Percentiles rank a stretch among this genome's conserved stretches.
Conservation (phyloP, 53 echinoderm and acorn worm genomes). For the Luidia sarsii region DNA sequence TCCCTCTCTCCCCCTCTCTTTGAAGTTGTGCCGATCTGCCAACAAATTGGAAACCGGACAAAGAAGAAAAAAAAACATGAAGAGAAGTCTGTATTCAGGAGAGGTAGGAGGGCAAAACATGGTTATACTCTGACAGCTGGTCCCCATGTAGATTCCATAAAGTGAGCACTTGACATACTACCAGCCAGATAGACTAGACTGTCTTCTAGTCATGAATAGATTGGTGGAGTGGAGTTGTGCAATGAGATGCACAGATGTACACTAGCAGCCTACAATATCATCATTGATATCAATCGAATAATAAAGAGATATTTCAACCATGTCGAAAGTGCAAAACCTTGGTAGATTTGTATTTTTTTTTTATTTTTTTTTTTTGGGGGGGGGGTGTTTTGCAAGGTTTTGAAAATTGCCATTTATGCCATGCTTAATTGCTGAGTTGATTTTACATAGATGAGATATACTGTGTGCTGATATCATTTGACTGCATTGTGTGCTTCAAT, state of each 20-base stretch:
- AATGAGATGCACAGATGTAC: slow-evolving; percentile 26
- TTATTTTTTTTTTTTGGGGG: too few species aligned
- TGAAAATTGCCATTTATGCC: too few species aligned
- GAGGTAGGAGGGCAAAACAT: too few species aligned
- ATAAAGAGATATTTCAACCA: neutral
- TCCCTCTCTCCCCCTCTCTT: slow-evolving; percentile 24
- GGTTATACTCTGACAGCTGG: slow-evolving; percentile 29
- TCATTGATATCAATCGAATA: neutral
- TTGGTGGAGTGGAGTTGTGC: neutral
- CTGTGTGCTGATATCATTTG: too few species aligned
- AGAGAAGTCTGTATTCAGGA: too few species aligned
- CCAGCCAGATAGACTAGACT: neutral
- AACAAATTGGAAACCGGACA: too few species aligned
- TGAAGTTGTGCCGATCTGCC: slow-evolving; percentile 32
- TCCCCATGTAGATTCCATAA: slow-evolving; percentile 3
- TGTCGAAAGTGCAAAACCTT: neutral
- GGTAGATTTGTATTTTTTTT: too few species aligned
- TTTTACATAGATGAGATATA: too few species aligned
- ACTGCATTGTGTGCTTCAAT: too few species aligned
- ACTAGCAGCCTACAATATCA: neutral
- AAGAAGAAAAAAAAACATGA: too few species aligned
- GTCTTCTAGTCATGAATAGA: neutral
- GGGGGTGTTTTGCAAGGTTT: too few species aligned
- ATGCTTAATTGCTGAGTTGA: too few species aligned
- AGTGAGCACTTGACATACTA: neutral